Conservation (phyloP, 2,113 vertebrate species). For the Otus sunia region DNA sequence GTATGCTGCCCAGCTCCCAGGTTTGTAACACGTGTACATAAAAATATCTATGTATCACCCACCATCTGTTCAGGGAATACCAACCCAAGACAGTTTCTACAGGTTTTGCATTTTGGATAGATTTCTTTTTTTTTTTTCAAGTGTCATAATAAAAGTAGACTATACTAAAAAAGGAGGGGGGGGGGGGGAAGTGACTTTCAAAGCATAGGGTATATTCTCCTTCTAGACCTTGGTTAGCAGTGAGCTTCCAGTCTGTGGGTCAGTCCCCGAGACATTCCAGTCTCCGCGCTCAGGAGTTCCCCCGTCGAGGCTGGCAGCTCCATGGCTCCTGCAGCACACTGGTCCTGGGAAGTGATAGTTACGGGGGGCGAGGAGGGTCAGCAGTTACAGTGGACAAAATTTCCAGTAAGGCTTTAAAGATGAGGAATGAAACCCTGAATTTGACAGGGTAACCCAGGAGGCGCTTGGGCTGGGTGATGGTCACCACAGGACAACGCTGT, state of each 20-base stretch:
- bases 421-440: background rate
- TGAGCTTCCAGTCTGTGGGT: no score
- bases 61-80: background rate
- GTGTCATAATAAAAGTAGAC: background rate
- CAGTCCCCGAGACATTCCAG: fast-evolving
- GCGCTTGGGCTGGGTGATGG: background rate
- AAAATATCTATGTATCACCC: fast-evolving
- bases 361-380: background rate
- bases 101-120: background rate
- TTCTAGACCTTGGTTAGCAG: no score
- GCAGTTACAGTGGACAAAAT: background rate
- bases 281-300: background rate
- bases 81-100: background rate
- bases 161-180: background rate
- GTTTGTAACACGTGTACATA: fast-evolving
- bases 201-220: background rate
- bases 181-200: background rate
- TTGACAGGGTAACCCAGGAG: background rate
- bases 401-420: background rate
- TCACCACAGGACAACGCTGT: background rate
- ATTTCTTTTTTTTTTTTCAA: background rate
- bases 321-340: background rate
- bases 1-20: background rate
- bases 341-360: background rate
- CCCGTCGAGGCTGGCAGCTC: background rate